Base-by-base conservation (phyloP, 2,888 invertebrate genomes). In the Hirtodrosophila histrioides region DNA sequence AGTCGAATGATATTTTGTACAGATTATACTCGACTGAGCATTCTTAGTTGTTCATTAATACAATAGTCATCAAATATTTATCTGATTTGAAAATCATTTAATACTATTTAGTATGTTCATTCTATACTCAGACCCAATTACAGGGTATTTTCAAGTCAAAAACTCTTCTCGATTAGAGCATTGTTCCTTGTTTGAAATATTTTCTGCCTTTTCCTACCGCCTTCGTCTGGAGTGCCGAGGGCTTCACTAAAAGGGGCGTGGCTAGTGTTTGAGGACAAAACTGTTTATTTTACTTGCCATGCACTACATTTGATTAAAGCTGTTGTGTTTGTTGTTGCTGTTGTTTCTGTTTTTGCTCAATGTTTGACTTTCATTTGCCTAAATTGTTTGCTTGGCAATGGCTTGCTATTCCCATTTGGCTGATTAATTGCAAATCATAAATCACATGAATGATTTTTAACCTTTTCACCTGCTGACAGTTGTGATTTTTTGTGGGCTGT, bases 341-440 rank as follows among this genome's bases (percentile, higher is more conserved):
- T 48, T n/a, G 17, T 57, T 27, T 24, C 11, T 49, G 46, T 27
- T 40, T 17, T 61, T 48, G 61, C 31, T 44, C 51, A 36, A 62
- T 84, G 61, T 81, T 79, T 84, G 69, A 37, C 36, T 74, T 79
- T 81, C 68, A 81, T 77, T 84, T 65, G 71, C 49, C 56, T 61
- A 54, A 71, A 70, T 56, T 75, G 63, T 54, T 60, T 67, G 65
- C 70, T 31, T 41, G 17, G 23, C 27, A 50, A 39, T 29, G 45
- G 45, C 48, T 60, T 43, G 37, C 45, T 39, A 27, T 75, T 65
- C 83, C 79, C 79, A 82, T 85, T 85, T 69, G 61, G 50, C 66
- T 81, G 80, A 81, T 86, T 81, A 86, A 86, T 81, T 86, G 83
- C 48, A 56, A 61, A 75, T 75, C 78, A 75, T 75, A 54, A 60